Evolutionary conservation across 1,140 invertebrate genomes (phyloP), one percentile per base, ranked within the genome.

Genomic region (Conus ventricosus): DNA sequence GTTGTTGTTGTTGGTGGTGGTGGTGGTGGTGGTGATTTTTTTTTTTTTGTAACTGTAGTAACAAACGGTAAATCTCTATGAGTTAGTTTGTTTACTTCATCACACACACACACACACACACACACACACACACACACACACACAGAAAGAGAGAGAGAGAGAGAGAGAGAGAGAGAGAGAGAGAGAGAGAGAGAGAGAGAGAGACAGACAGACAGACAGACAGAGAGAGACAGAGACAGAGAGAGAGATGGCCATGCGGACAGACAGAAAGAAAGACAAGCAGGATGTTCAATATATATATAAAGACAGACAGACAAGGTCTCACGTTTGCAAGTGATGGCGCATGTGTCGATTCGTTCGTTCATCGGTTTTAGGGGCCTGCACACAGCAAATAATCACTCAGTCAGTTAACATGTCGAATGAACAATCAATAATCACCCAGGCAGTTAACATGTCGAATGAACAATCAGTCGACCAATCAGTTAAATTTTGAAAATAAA

Each of bases 251-350:
- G 13, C 13, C 20, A 75, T 7, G 23, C 67, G 23, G 13, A 75
- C 67, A 75, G 8, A 60, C 57, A 60, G 8, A 60, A 8, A 75
- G 6, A 75, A 8, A 75, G 6, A 75, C 20, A 75, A 7, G 23
- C 67, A 75, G 11, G 7, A 20, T n/a, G 13, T n/a, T 25, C 1
- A 25, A 75, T 25, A 75, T 20, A 71, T n/a, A 39, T 3, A 39
- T 39, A 39, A 75, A 20, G 57, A 75, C 13, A 75, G 67, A 5
- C 13, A 75, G 67, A 17, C 13, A n/a, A n/a, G 39, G 39, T 53
- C 85, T 87, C 71, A 87, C 85, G 75, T 87, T 78, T 87, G 85
- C 85, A 87, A 15, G 85, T 80, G 4, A 20, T 57, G 7, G 85
- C 85, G 80, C 85, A 87, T 51, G 71, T 25, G 71, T 76, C 75